Base-by-base conservation (phyloP, 2,888 invertebrate genomes). In the Patella ulyssiponensis region DNA sequence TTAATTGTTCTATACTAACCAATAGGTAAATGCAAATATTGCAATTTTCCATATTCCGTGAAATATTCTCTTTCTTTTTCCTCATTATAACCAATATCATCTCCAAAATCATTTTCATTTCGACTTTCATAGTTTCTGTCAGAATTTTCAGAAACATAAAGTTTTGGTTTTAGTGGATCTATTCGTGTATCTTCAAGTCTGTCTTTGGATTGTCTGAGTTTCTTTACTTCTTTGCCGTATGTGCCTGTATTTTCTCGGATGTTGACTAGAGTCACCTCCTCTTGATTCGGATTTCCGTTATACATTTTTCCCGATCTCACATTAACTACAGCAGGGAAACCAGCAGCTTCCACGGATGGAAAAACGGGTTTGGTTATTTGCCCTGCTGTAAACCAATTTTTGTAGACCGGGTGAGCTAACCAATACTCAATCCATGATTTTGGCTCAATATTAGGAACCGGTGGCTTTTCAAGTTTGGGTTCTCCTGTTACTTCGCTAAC, bases 71-170 rank as follows among this genome's bases (percentile, higher is more conserved):
- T 81, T 76, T 89, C 88, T 15, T 82, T 23, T 14, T 82, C 76
- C 77, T 86, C 88, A 80, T 88, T 89, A 74, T 86, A 88, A 9
- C 89, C 89, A 71, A 88, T 83, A 51, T 84, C 84, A 83, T 89
- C 89, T 9, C 89, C 89, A 83, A 88, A 89, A 79, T 89, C 88
- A 17, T 80, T 82, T 7, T 71, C 72, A 79, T 89, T 89, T n/a
- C 77, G 80, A 4, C 71, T 74, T 76, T 88, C 88, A 81, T 83
- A 89, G 76, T 89, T 89, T 17, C 83, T 77, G 4, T 56, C 52
- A 3, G 87, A 85, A 20, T 82, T 79, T 14, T 77, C 58, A 51
- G 85, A 79, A 20, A 88, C 83, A 74, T 86, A 89, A 12, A 75
- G 77, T n/a, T 83, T 81, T 58, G 85, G 81, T 69, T 76, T 80